phyloP scores from a whole-genome alignment of 2,113 vertebrate species.

The Xiphophorus maculatus region DNA sequence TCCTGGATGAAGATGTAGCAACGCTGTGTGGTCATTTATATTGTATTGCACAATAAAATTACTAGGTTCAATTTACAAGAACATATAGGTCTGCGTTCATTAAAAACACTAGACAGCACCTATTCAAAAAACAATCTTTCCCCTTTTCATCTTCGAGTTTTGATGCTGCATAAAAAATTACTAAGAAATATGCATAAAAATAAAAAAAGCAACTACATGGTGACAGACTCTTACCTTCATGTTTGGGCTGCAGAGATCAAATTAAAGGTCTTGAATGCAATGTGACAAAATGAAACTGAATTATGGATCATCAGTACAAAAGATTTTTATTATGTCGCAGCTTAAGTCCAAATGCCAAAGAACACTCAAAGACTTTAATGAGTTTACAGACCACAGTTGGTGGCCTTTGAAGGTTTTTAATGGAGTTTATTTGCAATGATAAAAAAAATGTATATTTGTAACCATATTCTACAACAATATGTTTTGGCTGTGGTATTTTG shows the following conservation, averaged over 20 bases:
- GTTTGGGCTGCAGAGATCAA: conserved; percentile 63
- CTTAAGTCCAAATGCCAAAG: conserved; percentile 47
- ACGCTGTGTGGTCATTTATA: too few species aligned
- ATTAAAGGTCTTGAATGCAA: conserved; percentile 50
- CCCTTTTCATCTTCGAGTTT: background rate
- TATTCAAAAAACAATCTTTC: background rate
- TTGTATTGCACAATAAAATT: background rate
- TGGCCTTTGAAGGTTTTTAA: background rate
- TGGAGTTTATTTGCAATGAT: background rate
- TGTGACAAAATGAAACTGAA: conserved; percentile 71
- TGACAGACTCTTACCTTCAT: conserved; percentile 42
- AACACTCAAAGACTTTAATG: background rate
- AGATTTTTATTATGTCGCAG: conserved; percentile 42
- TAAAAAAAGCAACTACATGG: conserved; percentile 26
- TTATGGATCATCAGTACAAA: conserved; percentile 71
- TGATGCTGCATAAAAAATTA: conserved; percentile 6
- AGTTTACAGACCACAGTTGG: background rate
- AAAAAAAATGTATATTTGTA: background rate
- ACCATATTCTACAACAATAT: background rate
- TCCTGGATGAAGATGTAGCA: too few species aligned
- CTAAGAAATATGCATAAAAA: background rate
- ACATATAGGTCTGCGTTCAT: background rate
- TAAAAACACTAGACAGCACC: too few species aligned
- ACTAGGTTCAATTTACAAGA: background rate
- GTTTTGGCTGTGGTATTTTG: too few species aligned